These are phyloP conservation scores for Osmerus mordax DNA, from an alignment of 2,113 vertebrate species.

Conservation along the genomic window DNA sequence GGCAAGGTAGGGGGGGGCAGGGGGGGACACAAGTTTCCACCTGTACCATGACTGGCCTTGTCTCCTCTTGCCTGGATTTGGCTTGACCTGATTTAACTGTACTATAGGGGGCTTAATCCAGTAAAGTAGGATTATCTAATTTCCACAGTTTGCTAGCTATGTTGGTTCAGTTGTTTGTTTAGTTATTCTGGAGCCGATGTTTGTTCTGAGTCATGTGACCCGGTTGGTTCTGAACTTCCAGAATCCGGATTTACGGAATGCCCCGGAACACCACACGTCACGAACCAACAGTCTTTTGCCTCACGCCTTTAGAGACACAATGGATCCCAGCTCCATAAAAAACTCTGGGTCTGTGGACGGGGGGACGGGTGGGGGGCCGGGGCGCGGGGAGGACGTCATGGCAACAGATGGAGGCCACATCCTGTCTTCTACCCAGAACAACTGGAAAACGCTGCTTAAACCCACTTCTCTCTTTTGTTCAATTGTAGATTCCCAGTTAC, in stretches of 20 bases:
- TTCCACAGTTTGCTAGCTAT: too few species aligned
- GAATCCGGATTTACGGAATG: too few species aligned
- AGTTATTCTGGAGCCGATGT: too few species aligned
- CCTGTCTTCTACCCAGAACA: constrained; percentile 47
- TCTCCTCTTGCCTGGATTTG: constrained; percentile 23
- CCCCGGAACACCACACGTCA: too few species aligned
- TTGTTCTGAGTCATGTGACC: too few species aligned
- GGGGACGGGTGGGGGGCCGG: constrained; percentile 15
- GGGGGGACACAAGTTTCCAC: constrained; percentile 10
- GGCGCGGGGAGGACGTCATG: background rate
- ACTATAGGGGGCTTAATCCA: constrained; percentile 1
- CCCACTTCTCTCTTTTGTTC: constrained; percentile 31
- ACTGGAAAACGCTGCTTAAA: constrained; percentile 34
- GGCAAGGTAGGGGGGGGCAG: background rate
- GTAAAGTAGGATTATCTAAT: too few species aligned
- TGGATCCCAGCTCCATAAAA: background rate
- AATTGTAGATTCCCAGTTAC: constrained; percentile 51
- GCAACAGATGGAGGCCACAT: constrained; percentile 14
- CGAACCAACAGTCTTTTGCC: too few species aligned
- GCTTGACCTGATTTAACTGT: constrained; percentile 26
- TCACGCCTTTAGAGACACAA: too few species aligned
- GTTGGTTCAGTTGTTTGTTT: too few species aligned
- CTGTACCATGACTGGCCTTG: constrained; percentile 4
- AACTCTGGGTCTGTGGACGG: constrained; percentile 12
- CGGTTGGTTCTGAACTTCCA: too few species aligned